Evolutionary conservation across 2,113 vertebrate species (phyloP).

Genomic region (Microcebus ravelobensis): DNA sequence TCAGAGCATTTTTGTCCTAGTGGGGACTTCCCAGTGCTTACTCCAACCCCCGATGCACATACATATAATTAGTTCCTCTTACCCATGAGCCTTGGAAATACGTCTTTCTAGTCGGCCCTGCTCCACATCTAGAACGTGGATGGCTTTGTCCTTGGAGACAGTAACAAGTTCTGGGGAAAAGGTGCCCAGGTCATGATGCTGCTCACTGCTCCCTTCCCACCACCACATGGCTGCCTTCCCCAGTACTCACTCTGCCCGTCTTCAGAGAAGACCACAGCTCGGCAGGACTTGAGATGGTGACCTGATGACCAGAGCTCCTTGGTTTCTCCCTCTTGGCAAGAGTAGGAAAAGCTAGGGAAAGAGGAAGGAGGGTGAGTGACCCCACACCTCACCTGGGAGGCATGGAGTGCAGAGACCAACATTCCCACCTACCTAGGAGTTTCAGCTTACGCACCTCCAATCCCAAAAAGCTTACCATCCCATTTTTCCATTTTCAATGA

Average conservation of each 20-base stretch:
- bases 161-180: conserved; percentile 89
- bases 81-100: conserved; percentile 93
- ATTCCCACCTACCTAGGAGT: not conserved
- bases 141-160: conserved; percentile 94
- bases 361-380: not conserved
- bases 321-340: conserved; percentile 91
- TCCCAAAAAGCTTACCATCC: not conserved
- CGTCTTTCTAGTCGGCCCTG: conserved; percentile 90
- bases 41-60: not conserved
- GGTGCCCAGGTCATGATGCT: not conserved
- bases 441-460: not conserved
- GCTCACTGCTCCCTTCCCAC: not conserved
- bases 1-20: not conserved
- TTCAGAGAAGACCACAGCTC: conserved; percentile 91
- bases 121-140: conserved; percentile 93
- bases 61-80: not conserved
- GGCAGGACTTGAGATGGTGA: conserved; percentile 96
- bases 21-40: not conserved
- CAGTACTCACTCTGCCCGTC: conserved; percentile 90
- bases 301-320: conserved; percentile 97
- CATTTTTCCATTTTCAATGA: not conserved
- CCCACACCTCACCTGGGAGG: not conserved
- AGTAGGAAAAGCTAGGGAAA: conserved; percentile 89
- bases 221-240: not conserved
- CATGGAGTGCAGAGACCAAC: not conserved